Base-by-base conservation (phyloP, 2,113 vertebrate species). In the Salvelinus namaycush region DNA sequence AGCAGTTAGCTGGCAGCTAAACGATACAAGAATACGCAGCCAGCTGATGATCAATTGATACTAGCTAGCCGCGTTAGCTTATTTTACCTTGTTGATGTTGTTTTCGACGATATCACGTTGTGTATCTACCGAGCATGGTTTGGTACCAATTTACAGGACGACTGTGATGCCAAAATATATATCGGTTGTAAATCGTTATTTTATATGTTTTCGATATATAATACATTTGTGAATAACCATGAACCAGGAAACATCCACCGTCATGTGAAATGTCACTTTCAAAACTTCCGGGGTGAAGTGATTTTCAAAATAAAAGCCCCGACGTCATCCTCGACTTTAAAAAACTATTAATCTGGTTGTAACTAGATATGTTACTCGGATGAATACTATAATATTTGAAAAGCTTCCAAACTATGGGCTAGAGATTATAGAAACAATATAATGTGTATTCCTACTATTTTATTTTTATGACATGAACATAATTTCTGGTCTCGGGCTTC, bases 241-340 rank as follows among this genome's bases (percentile, higher is more conserved):
- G 51, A 18, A 18, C 51, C 51, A 84, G 87, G 80, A 81, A 73
- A 81, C 77, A 78, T 78, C 74, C 79, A 83, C 86, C 27, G 86
- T 85, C 73, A 79, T 88, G 87, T 88, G 79, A 79, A 92, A 90
- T 60, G 59, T 3, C 59, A 60, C 20, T n/a, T 60, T 51, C 8
- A 91, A 86, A 90, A 92, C 91, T 92, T 92, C 91, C 91, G 91
- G 90, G 90, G 83, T 34, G 85, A 79, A 81, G 79, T 65, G 67
- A 75, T 74, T 84, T 91, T 90, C 91, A 90, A 80, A 90, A 86
- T 91, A 92, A 91, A 87, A 68, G 84, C 70, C 60, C 20, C 54
- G 18, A 6, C 16, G 51, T 54, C 51, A 18, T 18, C 5, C 13
- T 16, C 14, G 16, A 62, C 5, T 62, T 22, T 9, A n/a, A 14